phyloP scores from a whole-genome alignment of 2,113 vertebrate genomes.

The Cyprinodon tularosa region DNA sequence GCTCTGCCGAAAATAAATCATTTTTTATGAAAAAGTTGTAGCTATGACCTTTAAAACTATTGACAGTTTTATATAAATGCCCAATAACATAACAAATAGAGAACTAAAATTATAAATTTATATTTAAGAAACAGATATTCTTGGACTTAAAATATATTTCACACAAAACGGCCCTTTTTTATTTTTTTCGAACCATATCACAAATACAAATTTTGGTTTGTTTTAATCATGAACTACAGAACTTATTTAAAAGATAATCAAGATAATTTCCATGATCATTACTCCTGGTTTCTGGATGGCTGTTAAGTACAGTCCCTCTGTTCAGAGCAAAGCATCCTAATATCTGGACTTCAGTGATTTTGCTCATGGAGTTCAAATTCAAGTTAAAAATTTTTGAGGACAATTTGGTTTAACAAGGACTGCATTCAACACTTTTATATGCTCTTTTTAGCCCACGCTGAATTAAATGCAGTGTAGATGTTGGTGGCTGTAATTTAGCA shows the following conservation, averaged over 20 bases:
- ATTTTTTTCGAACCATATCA: no score
- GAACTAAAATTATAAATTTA: background rate
- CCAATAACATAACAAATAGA: no score
- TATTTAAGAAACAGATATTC: background rate
- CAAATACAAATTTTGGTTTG: no score
- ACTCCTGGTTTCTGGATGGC: background rate
- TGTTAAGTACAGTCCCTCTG: background rate
- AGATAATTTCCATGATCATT: background rate
- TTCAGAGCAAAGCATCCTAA: background rate
- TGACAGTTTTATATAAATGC: no score
- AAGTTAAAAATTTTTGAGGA: background rate
- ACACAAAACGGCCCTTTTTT: no score
- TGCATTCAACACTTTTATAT: background rate
- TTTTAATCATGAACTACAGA: no score
- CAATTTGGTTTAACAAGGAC: background rate
- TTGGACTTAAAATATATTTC: no score
- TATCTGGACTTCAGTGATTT: background rate
- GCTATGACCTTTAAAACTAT: no score
- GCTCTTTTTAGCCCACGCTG: background rate
- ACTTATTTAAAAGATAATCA: background rate
- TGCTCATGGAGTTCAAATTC: background rate
- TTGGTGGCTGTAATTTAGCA: slow-evolving; percentile 5
- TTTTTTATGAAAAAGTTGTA: no score
- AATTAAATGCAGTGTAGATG: background rate
- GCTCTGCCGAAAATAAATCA: no score